Base-by-base conservation (phyloP, 1,140 invertebrate species). In the Tribolium castaneum region DNA sequence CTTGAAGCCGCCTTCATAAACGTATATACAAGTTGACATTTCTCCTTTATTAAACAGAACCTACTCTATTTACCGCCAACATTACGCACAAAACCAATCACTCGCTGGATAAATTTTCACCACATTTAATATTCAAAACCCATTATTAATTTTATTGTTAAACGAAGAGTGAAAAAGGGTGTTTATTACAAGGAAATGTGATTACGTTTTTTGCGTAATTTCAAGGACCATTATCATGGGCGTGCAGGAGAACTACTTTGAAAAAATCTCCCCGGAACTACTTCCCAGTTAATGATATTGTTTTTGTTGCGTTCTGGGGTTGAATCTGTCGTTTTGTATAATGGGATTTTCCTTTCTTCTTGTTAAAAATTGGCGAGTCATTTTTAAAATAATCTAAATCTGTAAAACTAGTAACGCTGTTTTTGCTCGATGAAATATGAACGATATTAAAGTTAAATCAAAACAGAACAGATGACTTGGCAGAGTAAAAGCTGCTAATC, bases 221-320 rank as follows among this genome's bases (percentile, higher is more conserved):
- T 25, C 19, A 4, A n/a, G 59, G 13, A 14, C 6, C 25, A 66
- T 66, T 66, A 66, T 66, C 30, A 34, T 62, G 59, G 13, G 25
- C 14, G 2, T 2, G 16, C 16, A 19, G 16, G 34, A 39, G 35
- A 66, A 66, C 59, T 66, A 66, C 59, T 34, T 66, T 35, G 5
- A 66, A 35, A 66, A 66, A 66, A 66, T n/a, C 10, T 5, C 12
- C 16, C 59, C 30, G 30, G 30, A 66, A 62, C 16, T 62, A 62
- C 22, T 62, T 62, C 25, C 12, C 56, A 62, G 56, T 62, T 62
- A 62, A 62, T 62, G 56, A 62, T 62, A 62, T 62, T 62, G 56
- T 62, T 62, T 62, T 62, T 62, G 56, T 30, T 30, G 9, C 2
- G 1, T 25, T 22, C 22, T 3, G 30, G n/a, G 7, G 14, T 12